Evolutionary conservation across 2,888 invertebrate genomes (phyloP).

Genomic region (Siphlonurus alternatus): DNA sequence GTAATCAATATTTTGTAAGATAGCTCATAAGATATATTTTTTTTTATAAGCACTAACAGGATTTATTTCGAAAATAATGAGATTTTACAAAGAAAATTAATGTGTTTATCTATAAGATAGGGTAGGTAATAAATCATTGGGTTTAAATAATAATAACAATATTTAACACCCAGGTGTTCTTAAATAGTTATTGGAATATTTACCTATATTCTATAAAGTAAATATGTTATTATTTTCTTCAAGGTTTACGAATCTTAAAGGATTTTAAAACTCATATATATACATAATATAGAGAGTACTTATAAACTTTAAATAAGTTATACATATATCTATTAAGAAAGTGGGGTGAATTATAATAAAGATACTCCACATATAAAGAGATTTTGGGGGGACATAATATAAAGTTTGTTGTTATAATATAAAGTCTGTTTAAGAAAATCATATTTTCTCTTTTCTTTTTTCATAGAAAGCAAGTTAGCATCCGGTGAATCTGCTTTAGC

Average conservation of each 20-base stretch:
- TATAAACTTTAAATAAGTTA: not conserved
- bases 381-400: not conserved
- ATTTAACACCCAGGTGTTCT: not conserved
- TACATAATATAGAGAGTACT: not conserved
- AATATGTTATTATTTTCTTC: not conserved
- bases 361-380: not conserved
- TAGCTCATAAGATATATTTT: too few species aligned
- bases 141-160: not conserved
- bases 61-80: too few species aligned
- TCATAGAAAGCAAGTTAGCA: too few species aligned
- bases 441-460: not conserved
- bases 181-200: not conserved
- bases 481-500: not conserved
- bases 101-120: not conserved
- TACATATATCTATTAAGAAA: not conserved
- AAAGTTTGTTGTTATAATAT: not conserved
- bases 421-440: not conserved
- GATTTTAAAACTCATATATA: not conserved
- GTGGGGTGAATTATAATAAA: not conserved
- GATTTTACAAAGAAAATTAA: not conserved
- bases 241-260: not conserved
- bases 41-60: too few species aligned
- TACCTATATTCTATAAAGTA: not conserved
- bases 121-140: not conserved
- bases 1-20: too few species aligned